Evolutionary conservation across 2,888 invertebrate genomes (phyloP).

Genomic region (Mylabris sibirica): DNA sequence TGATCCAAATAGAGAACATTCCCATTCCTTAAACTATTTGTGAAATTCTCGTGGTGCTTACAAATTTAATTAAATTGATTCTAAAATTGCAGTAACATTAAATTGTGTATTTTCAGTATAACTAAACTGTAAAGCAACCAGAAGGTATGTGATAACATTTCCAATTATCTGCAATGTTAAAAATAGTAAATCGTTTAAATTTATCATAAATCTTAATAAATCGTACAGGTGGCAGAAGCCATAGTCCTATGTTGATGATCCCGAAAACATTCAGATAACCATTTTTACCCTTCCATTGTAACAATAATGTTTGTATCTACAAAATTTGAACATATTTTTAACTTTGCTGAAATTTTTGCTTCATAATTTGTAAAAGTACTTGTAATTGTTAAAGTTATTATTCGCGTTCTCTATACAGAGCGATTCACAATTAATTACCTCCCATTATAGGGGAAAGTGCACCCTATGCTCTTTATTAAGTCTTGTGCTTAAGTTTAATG

Average conservation of each 20-base stretch:
- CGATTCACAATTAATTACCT: too few relatives aligned
- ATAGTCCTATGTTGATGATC: constrained; percentile 12
- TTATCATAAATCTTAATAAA: not conserved
- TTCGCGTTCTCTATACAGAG: too few relatives aligned
- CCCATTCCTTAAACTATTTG: too few relatives aligned
- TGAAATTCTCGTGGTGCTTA: too few relatives aligned
- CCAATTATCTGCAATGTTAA: constrained; percentile 16
- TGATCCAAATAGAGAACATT: too few relatives aligned
- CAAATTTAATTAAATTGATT: not conserved
- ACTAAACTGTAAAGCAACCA: constrained; percentile 16
- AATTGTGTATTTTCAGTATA: not conserved
- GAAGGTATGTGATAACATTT: constrained; percentile 20
- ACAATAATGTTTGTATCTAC: constrained; percentile 19
- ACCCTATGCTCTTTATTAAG: too few relatives aligned
- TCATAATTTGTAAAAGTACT: too few relatives aligned
- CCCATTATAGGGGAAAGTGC: too few relatives aligned
- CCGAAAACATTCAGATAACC: constrained; percentile 18
- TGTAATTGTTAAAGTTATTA: too few relatives aligned
- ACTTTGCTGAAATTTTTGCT: too few relatives aligned
- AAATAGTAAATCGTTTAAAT: not conserved
- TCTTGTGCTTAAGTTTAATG: too few relatives aligned
- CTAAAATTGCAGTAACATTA: not conserved
- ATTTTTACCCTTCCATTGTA: constrained; percentile 19
- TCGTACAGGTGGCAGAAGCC: constrained; percentile 17
- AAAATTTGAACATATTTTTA: not conserved